Percentiles rank a stretch among this genome's conserved stretches.
Evolutionary conservation across 2,797 vertebrate genomes (phyloP).

Genomic region (Dryobates pubescens): DNA sequence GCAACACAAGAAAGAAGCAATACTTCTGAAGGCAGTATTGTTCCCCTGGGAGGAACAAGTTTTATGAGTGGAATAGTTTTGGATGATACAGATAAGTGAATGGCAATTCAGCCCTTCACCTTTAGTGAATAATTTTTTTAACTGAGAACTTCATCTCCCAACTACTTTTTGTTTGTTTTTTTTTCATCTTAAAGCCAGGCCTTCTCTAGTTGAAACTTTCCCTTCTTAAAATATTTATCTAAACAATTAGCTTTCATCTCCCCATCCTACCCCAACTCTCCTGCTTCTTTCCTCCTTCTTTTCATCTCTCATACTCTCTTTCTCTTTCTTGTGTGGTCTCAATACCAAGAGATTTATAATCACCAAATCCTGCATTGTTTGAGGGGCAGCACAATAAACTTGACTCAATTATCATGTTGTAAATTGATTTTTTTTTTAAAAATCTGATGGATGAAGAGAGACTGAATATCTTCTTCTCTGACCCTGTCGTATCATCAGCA

Average conservation of each 20-base stretch:
- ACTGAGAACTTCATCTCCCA: constrained; percentile 51
- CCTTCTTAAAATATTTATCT: constrained; percentile 38
- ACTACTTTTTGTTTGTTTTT: not conserved
- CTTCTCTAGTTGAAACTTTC: constrained; percentile 7
- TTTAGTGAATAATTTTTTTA: constrained; percentile 60
- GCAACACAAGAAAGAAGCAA: constrained; percentile 61
- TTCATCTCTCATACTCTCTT: not conserved
- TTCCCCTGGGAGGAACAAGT: constrained; percentile 49
- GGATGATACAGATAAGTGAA: constrained; percentile 71
- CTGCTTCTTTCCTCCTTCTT: not conserved
- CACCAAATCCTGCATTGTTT: constrained; percentile 8
- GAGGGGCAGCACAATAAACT: constrained; percentile 65
- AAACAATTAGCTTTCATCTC: constrained; percentile 51
- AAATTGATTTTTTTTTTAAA: constrained; percentile 78
- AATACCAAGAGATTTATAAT: not conserved
- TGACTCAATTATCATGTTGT: constrained; percentile 74
- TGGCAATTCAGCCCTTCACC: constrained; percentile 71
- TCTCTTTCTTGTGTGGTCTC: not conserved
- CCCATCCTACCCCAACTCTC: not conserved
- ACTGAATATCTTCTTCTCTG: constrained; percentile 80
- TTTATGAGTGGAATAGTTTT: constrained; percentile 77
- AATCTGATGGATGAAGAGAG: constrained; percentile 80
- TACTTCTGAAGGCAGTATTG: constrained; percentile 48
- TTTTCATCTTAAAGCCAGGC: not conserved
- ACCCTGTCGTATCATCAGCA: constrained; percentile 63